A percentile compares a stretch with the other conserved stretches of the same genome.
These are phyloP conservation scores for Scleropages formosus DNA, from an alignment of 2,797 vertebrate species.

Conservation along the genomic window DNA sequence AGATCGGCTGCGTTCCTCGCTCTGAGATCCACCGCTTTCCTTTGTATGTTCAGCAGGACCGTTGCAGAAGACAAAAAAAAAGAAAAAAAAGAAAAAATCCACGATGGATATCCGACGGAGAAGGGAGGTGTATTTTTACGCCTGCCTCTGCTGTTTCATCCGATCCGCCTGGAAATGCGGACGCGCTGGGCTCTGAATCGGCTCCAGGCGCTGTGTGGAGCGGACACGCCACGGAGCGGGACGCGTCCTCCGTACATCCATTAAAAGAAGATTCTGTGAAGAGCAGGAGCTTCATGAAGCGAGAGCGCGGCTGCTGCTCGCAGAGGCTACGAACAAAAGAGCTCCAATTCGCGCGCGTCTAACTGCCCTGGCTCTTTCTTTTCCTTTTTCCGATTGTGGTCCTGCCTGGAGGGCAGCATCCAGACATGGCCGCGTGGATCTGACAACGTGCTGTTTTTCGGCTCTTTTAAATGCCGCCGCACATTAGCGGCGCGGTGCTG, in stretches of 20 bases:
- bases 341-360: conserved; percentile 28
- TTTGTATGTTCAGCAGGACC: conserved; percentile 48
- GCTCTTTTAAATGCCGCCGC: conserved; percentile 32
- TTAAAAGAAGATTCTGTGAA: conserved; percentile 27
- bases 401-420: conserved; percentile 19
- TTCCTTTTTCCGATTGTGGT: conserved; percentile 29
- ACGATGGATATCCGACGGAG: conserved; percentile 39
- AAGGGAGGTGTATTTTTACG: conserved; percentile 31
- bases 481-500: conserved; percentile 3
- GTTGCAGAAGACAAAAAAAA: conserved; percentile 27
- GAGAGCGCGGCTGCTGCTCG: conserved; percentile 29
- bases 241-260: conserved; percentile 29
- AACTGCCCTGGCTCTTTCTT: conserved; percentile 27
- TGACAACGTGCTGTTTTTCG: conserved; percentile 27
- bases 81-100: conserved; percentile 16
- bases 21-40: conserved; percentile 34
- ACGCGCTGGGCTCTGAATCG: conserved; percentile 38
- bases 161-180: conserved; percentile 48
- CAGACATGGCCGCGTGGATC: conserved; percentile 33
- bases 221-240: conserved; percentile 31
- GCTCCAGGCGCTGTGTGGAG: conserved; percentile 17
- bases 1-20: conserved; percentile 18
- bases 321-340: conserved; percentile 36
- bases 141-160: conserved; percentile 19
- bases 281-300: conserved; percentile 29